A percentile compares a stretch with the other conserved stretches of the same genome.
Evolutionary conservation across 2,797 vertebrate genomes (phyloP).

Genomic region (Anguilla marmorata): DNA sequence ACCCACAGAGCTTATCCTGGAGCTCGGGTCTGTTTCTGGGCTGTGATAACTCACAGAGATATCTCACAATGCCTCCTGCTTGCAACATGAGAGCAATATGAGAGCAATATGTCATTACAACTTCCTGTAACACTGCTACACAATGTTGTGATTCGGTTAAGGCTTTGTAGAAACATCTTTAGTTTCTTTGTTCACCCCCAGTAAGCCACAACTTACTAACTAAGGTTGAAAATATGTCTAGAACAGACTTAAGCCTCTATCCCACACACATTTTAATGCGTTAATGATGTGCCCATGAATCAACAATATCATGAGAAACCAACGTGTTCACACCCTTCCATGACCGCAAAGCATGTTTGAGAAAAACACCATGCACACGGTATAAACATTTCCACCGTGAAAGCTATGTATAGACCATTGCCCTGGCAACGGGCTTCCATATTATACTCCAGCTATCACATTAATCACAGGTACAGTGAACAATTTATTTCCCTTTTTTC

Average conservation of each 20-base stretch:
- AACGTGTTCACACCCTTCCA: not conserved
- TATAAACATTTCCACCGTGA: not conserved
- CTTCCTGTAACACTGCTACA: not conserved
- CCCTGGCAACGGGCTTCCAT: not conserved
- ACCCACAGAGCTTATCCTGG: not conserved
- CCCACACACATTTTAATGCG: not conserved
- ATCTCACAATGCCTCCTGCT: not conserved
- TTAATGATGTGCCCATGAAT: not conserved
- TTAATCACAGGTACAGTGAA: not conserved
- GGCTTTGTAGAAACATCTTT: not conserved
- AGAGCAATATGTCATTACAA: not conserved
- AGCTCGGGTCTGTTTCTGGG: not conserved
- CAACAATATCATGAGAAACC: not conserved
- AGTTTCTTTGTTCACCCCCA: not conserved
- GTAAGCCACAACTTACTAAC: not conserved
- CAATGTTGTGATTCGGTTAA: not conserved
- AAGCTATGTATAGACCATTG: not conserved
- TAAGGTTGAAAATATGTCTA: not conserved
- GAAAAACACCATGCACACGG: not conserved
- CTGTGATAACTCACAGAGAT: constrained; percentile 7
- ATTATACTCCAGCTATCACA: not conserved
- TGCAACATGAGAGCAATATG: not conserved
- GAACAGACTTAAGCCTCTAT: not conserved
- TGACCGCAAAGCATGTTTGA: not conserved
- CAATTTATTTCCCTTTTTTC: constrained; percentile 1